A percentile compares a stretch with the other conserved stretches of the same genome.
These are phyloP conservation scores for Drosophila seguyi DNA, from an alignment of 1,140 invertebrate species.

Conservation along the genomic window DNA sequence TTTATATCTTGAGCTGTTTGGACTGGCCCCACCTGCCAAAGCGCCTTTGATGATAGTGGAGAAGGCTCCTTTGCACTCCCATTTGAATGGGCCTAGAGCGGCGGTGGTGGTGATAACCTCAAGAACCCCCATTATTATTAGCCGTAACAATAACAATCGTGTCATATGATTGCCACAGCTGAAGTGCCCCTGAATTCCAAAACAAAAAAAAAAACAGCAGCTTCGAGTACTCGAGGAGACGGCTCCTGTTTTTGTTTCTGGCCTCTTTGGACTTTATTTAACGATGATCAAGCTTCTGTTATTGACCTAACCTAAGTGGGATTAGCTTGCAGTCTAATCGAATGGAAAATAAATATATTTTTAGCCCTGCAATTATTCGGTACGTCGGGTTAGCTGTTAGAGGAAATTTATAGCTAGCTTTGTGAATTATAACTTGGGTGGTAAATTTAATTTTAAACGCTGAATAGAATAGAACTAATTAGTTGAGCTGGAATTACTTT, in stretches of 20 bases:
- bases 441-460: not conserved
- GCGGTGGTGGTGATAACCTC: constrained; percentile 29
- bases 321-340: constrained; percentile 46
- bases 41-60: constrained; percentile 48
- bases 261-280: not conserved
- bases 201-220: constrained; percentile 39
- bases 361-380: not conserved
- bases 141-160: constrained; percentile 44
- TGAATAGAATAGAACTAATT: not conserved
- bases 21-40: constrained; percentile 15
- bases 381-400: not conserved
- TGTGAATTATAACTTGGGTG: not conserved
- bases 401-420: not conserved
- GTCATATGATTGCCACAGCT: constrained; percentile 46
- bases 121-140: constrained; percentile 34
- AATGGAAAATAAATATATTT: constrained; percentile 8
- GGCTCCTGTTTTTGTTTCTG: constrained; percentile 14
- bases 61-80: constrained; percentile 32
- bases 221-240: constrained; percentile 10
- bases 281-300: constrained; percentile 8
- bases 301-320: constrained; percentile 65
- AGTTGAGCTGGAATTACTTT: not conserved
- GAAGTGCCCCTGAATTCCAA: constrained; percentile 22
- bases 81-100: constrained; percentile 26
- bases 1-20: constrained; percentile 45